Evolutionary conservation across 2,888 invertebrate genomes (phyloP), one percentile per base, ranked within the genome.

Genomic region (Xanthia togata): DNA sequence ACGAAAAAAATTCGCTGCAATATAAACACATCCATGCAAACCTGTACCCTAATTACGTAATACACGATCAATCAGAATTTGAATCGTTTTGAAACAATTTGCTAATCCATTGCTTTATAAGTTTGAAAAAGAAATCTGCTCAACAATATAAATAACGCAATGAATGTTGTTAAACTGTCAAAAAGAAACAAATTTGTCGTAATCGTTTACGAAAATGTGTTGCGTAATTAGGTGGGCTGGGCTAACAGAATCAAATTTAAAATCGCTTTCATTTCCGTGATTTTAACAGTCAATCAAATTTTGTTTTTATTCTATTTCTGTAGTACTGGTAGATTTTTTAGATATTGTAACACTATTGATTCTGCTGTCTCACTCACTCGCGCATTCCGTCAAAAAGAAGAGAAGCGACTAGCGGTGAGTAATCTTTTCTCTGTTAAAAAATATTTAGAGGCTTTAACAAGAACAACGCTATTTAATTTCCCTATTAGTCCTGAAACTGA

Each of bases 381-480:
- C 87, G 82, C 92, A 93, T 92, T 94, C 94, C 90, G 90, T 93
- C 91, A 90, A 93, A 93, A 92, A 93, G 93, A 91, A 93, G 91
- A 90, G 91, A 92, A 93, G 91, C 90, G 89, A 89, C 83, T 88
- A 90, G 93, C 88, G 94, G 95, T 95, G 94, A 95, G 95, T 95
- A 93, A 92, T 93, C 86, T 89, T 91, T 90, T 91, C 90, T 87
- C 86, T 84, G 84, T 80, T 88, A 88, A 88, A 88, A 88, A 78
- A 73, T 84, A 65, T 74, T 41, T 60, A 31, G 41, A 76, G 59
- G 67, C 76, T 73, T 6, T 76, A 77, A 83, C 31, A 31, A 31
- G 31, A 31, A 31, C 85, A 82, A 60, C 75, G 81, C 60, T 59
- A 35, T 73, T 69, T 69, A 60, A 41, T 71, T 78, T 73, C 44